Conservation (phyloP, 2,888 invertebrate genomes). For the Lacanobia oleracea region DNA sequence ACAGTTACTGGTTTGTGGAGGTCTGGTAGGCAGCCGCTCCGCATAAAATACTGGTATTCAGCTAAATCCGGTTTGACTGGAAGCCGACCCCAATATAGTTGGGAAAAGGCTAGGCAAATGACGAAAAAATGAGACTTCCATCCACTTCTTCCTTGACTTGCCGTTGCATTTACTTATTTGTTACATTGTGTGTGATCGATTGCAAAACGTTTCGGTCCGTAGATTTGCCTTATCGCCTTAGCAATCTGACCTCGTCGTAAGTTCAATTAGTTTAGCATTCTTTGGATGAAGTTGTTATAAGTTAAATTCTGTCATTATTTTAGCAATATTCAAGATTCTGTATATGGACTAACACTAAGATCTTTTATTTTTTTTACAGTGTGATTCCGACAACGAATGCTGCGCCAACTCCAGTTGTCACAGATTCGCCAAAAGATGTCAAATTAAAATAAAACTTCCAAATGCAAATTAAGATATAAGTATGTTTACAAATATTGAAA, state of each 20-base stretch:
- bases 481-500: too few relatives aligned
- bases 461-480: neutral
- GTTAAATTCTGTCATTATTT: neutral
- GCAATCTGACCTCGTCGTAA: neutral
- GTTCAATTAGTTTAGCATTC: conserved; percentile 17
- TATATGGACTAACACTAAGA: neutral
- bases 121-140: too few relatives aligned
- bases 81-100: too few relatives aligned
- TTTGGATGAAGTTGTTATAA: neutral
- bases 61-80: too few relatives aligned
- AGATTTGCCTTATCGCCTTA: conserved; percentile 1
- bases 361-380: conserved; percentile 55
- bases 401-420: conserved; percentile 48
- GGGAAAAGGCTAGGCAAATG: too few relatives aligned
- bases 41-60: too few relatives aligned
- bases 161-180: too few relatives aligned
- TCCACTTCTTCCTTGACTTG: too few relatives aligned
- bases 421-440: conserved; percentile 52
- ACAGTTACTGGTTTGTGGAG: too few relatives aligned
- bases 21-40: too few relatives aligned
- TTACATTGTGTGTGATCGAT: too few relatives aligned
- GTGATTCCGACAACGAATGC: conserved; percentile 56
- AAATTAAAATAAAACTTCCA: conserved; percentile 40
- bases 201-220: neutral
- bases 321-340: neutral